Evolutionary conservation across 2,888 invertebrate genomes (phyloP).

Genomic region (Matsumyia berberina): DNA sequence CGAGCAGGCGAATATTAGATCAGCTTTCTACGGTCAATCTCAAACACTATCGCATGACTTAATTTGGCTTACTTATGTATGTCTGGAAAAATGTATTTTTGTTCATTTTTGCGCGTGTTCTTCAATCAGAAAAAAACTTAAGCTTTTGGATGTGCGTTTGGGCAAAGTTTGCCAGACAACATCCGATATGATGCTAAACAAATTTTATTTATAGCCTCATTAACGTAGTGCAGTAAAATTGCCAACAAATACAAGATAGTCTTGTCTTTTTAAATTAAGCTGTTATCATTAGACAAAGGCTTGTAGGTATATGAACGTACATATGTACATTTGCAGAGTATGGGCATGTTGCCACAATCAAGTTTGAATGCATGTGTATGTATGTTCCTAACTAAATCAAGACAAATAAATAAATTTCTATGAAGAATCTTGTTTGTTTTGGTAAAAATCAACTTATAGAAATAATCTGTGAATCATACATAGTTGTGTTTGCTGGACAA

Average conservation of each 20-base stretch:
- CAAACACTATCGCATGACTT: slow-evolving; percentile 13
- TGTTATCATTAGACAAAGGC: no score
- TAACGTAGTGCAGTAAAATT: slow-evolving; percentile 3
- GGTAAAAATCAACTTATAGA: no score
- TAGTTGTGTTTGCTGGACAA: no score
- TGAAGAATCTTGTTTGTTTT: no score
- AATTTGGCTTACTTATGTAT: slow-evolving; percentile 1
- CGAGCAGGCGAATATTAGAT: not conserved
- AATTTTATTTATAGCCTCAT: slow-evolving; percentile 15
- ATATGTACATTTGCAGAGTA: no score
- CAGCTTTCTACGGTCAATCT: not conserved
- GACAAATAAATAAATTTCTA: no score
- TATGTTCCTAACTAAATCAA: no score
- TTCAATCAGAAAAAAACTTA: not conserved
- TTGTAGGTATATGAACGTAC: no score
- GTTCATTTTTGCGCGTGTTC: slow-evolving; percentile 16
- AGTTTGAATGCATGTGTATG: no score
- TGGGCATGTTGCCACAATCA: no score
- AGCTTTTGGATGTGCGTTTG: slow-evolving; percentile 10
- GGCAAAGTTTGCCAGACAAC: slow-evolving; percentile 1
- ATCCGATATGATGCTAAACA: not conserved
- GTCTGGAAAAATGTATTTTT: not conserved
- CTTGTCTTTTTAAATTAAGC: not conserved
- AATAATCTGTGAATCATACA: no score
- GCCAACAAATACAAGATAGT: not conserved